These are phyloP conservation scores for Lasiommata megera DNA, from an alignment of 2,888 invertebrate species.

Conservation along the genomic window DNA sequence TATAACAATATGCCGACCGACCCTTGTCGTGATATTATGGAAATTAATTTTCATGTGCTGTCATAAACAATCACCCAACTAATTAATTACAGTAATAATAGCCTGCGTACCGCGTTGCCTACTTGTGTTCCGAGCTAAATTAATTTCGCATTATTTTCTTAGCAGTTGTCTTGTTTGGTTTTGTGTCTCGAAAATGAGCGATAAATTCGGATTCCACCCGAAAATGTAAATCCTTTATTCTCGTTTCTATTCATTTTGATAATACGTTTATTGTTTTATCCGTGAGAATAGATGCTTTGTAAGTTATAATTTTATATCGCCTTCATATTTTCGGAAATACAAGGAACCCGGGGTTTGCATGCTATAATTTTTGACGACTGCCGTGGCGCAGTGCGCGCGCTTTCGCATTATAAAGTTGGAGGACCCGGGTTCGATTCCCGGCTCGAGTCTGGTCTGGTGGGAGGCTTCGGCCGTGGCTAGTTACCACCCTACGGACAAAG, in stretches of 20 bases:
- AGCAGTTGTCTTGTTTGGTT: slow-evolving; percentile 7
- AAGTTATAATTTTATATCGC: too few species aligned
- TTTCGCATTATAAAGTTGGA: too few species aligned
- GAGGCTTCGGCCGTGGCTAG: too few species aligned
- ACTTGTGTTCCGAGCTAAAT: slow-evolving; percentile 9
- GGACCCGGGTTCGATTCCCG: too few species aligned
- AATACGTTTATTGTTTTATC: neutral
- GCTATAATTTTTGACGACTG: too few species aligned
- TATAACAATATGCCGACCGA: neutral
- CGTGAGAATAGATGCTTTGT: neutral
- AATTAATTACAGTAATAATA: slow-evolving; percentile 14
- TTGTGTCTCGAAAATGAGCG: slow-evolving; percentile 4
- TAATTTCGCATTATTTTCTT: slow-evolving; percentile 13
- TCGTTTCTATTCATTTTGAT: neutral
- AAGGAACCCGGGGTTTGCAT: too few species aligned
- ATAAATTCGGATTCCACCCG: slow-evolving; percentile 1
- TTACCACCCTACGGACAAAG: too few species aligned
- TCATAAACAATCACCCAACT: slow-evolving; percentile 17
- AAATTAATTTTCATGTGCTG: slow-evolving; percentile 14
- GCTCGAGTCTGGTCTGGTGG: too few species aligned
- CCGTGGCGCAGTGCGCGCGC: too few species aligned
- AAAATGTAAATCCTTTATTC: neutral
- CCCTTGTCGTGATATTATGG: slow-evolving; percentile 3
- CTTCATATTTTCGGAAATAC: too few species aligned
- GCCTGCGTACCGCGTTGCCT: neutral